These are phyloP conservation scores for Scrobipalpa atriplicella DNA, from an alignment of 2,888 invertebrate species.

Conservation along the genomic window DNA sequence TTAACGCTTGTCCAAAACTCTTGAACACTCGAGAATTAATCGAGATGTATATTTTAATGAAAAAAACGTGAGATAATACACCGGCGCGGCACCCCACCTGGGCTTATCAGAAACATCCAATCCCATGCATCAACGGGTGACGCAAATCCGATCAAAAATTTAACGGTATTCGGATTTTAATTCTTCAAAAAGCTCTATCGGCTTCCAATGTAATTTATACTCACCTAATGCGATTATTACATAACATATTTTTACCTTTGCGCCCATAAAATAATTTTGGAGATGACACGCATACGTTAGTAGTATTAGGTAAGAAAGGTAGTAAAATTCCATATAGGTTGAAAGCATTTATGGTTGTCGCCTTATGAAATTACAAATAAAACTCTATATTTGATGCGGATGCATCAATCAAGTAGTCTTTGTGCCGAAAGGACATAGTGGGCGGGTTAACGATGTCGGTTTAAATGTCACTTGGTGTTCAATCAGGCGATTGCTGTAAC, in stretches of 20 bases:
- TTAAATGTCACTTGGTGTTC: constrained; percentile 40
- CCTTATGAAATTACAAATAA: constrained; percentile 20
- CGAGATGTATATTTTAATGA: not conserved
- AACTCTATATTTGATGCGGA: constrained; percentile 7
- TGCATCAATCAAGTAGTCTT: constrained; percentile 31
- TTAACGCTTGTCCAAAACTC: constrained; percentile 1
- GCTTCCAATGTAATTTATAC: constrained; percentile 63
- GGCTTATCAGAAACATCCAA: constrained; percentile 43
- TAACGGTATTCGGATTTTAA: constrained; percentile 68
- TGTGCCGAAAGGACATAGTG: constrained; percentile 32
- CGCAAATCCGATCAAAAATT: constrained; percentile 78
- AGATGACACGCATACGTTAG: constrained; percentile 16
- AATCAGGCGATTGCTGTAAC: constrained; percentile 48
- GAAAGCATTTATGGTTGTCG: constrained; percentile 28
- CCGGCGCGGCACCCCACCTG: constrained; percentile 39
- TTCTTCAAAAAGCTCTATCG: constrained; percentile 50
- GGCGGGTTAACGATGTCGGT: constrained; percentile 35
- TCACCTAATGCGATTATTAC: constrained; percentile 65
- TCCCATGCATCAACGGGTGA: constrained; percentile 66
- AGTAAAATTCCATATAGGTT: constrained; percentile 37
- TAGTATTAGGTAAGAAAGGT: constrained; percentile 46
- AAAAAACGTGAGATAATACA: constrained; percentile 31
- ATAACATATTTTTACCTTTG: constrained; percentile 53
- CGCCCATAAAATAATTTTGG: constrained; percentile 38
- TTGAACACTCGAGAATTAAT: not conserved